phyloP scores from a whole-genome alignment of 2,888 invertebrate genomes.

The Geophilus truncorum region DNA sequence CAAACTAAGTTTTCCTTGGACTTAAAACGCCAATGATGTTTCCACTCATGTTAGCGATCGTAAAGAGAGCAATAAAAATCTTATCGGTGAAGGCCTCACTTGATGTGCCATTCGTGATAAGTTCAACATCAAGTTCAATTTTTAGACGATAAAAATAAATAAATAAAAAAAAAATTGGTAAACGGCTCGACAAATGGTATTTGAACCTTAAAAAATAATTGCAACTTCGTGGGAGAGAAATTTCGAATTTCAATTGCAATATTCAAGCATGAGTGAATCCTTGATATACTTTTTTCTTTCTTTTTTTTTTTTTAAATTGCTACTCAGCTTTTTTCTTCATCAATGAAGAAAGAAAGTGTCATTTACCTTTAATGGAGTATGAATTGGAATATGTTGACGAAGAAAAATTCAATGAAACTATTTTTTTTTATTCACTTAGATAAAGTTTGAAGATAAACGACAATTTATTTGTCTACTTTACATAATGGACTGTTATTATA shows the following conservation, averaged over 20 bases:
- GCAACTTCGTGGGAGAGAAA: not conserved
- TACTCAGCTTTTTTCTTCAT: not conserved
- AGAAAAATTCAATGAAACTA: not conserved
- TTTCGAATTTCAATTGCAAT: not conserved
- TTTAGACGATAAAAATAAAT: not conserved
- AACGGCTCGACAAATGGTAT: not conserved
- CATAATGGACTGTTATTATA: not conserved
- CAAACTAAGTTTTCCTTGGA: not conserved
- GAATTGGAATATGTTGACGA: not conserved
- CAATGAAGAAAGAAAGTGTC: not conserved
- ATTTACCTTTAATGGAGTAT: slow-evolving; percentile 7
- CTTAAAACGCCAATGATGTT: slow-evolving; percentile 12
- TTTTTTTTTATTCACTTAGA: not conserved
- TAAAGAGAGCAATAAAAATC: slow-evolving; percentile 18
- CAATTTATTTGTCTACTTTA: not conserved
- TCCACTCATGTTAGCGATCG: slow-evolving; percentile 15
- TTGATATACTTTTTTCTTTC: not conserved
- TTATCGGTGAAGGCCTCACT: slow-evolving; percentile 2
- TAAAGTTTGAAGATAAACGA: not conserved
- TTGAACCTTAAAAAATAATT: not conserved
- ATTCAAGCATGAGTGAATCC: not conserved
- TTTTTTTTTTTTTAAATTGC: not conserved
- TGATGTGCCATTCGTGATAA: not conserved
- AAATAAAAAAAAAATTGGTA: not conserved
- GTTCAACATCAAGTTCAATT: not conserved